Evolutionary conservation across 2,888 invertebrate genomes (phyloP).

Genomic region (Acanthosepion pharaonis): DNA sequence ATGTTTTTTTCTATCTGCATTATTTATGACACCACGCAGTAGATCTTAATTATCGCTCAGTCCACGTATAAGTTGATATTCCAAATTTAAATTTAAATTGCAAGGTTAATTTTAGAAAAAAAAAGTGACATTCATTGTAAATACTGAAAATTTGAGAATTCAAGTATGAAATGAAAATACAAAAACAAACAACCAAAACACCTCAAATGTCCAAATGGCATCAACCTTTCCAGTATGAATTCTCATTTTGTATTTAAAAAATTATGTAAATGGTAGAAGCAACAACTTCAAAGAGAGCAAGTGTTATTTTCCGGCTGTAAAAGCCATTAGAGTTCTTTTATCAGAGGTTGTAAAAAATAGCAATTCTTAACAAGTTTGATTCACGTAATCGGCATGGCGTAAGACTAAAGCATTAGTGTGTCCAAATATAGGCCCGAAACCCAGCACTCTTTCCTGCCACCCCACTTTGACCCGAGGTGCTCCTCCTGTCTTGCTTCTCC

Average conservation of each 20-base stretch:
- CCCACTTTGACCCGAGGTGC: neutral
- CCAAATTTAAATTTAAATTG: neutral
- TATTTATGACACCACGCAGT: too few species aligned
- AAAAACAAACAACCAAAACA: too few species aligned
- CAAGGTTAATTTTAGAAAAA: neutral
- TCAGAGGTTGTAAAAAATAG: constrained; percentile 11
- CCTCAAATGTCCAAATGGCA: neutral
- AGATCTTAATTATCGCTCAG: too few species aligned
- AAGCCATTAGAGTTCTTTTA: neutral
- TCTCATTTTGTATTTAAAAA: neutral
- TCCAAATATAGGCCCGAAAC: neutral
- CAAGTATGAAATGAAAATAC: too few species aligned
- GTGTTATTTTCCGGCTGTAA: constrained; percentile 33
- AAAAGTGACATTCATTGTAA: neutral
- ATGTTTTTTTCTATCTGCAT: too few species aligned
- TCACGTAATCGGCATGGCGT: neutral
- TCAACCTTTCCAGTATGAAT: neutral
- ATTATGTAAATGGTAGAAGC: neutral
- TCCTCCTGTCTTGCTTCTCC: neutral
- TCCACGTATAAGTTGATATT: too few species aligned
- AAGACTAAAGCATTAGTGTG: neutral
- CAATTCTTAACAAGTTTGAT: constrained; percentile 1
- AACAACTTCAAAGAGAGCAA: neutral
- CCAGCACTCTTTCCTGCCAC: neutral
- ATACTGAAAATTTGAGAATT: neutral